Evolutionary conservation across 2,888 invertebrate species (phyloP).

Genomic region (Pristionchus exspectatus): DNA sequence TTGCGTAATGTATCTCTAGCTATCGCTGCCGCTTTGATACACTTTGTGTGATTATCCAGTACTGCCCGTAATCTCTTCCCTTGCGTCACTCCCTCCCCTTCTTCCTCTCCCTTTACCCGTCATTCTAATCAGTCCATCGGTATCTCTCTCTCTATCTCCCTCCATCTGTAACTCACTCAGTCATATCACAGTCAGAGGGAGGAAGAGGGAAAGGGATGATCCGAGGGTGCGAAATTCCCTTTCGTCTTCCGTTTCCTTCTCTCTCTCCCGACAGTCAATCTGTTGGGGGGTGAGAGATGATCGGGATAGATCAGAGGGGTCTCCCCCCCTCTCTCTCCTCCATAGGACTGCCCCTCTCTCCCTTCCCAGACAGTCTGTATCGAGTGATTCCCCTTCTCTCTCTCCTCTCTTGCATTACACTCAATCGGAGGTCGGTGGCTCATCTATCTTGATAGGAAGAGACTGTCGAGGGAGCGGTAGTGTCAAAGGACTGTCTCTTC

Average conservation of each 20-base stretch:
- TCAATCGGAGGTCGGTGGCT: conserved; percentile 18
- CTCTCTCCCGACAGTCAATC: background rate
- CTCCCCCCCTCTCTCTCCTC: background rate
- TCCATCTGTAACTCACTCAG: background rate
- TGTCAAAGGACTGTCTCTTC: conserved; percentile 8
- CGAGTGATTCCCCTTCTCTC: background rate
- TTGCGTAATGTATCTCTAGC: background rate
- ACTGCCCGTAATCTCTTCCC: conserved; percentile 9
- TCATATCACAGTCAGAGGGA: background rate
- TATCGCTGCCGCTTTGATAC: conserved; percentile 44
- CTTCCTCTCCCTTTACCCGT: background rate
- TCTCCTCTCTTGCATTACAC: conserved; percentile 27
- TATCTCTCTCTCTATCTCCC: conserved; percentile 20
- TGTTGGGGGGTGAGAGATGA: background rate
- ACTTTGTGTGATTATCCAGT: conserved; percentile 40
- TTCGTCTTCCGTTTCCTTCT: background rate
- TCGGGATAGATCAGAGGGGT: conserved; percentile 16
- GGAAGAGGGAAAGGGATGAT: background rate
- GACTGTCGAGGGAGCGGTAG: background rate
- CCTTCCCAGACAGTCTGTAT: conserved; percentile 14
- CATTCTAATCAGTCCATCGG: conserved; percentile 33
- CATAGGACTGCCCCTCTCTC: background rate
- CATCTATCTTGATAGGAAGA: conserved; percentile 29
- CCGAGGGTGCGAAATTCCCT: conserved; percentile 1
- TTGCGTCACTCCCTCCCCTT: background rate